Evolutionary conservation across 2,888 invertebrate species (phyloP).

Genomic region (Amiota communis): DNA sequence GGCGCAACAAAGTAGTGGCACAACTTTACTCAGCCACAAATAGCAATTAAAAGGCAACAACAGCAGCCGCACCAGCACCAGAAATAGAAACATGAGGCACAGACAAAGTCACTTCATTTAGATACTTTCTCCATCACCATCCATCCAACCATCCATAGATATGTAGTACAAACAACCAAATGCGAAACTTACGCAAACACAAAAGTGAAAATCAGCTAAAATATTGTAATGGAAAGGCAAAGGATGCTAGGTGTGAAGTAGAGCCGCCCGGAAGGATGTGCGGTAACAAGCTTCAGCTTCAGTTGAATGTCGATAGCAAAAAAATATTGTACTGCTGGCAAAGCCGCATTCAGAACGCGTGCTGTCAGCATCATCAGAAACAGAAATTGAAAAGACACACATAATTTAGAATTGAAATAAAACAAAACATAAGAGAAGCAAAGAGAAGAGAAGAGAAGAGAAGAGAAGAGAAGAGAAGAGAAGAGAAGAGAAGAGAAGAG

Average conservation of each 20-base stretch:
- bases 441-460: no score
- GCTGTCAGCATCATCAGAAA: conserved; percentile 22
- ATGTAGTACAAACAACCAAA: conserved; percentile 3
- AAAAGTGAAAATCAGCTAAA: background rate
- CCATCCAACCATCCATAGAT: background rate
- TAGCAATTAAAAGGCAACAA: conserved; percentile 55
- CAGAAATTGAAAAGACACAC: background rate
- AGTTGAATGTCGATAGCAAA: conserved; percentile 14
- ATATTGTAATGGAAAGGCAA: no score
- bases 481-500: background rate
- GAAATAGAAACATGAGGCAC: conserved; percentile 10
- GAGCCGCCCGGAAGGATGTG: no score
- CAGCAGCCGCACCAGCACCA: conserved; percentile 34
- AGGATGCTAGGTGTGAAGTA: no score
- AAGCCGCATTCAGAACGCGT: conserved; percentile 1
- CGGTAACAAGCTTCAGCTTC: background rate
- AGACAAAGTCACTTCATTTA: background rate
- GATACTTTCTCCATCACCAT: no score
- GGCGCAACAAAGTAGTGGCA: conserved; percentile 61
- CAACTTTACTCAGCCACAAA: conserved; percentile 48
- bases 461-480: background rate
- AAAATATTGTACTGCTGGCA: no score
- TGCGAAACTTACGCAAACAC: background rate
- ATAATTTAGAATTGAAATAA: background rate
- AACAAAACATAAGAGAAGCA: background rate